A percentile compares a stretch with the other conserved stretches of the same genome.
Evolutionary conservation across 2,797 vertebrate species (phyloP).

Genomic region (Eulemur coronatus): DNA sequence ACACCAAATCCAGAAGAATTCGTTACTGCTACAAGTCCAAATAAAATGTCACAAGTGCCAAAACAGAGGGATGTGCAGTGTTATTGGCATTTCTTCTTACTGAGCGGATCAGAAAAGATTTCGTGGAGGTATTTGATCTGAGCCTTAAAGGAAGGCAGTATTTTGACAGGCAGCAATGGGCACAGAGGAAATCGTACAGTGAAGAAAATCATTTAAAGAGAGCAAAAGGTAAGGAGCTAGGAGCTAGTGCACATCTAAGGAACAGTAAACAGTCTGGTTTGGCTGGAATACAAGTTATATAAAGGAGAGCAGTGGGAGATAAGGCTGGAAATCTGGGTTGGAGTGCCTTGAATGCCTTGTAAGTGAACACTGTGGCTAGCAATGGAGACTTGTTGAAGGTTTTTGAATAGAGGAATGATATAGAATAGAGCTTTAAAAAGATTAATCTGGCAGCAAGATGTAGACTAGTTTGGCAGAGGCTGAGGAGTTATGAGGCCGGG

Average conservation of each 20-base stretch:
- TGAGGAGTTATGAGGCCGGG: conserved; percentile 2
- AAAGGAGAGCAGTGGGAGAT: background rate
- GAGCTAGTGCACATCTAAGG: background rate
- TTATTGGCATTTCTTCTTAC: background rate
- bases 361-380: background rate
- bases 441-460: conserved; percentile 49
- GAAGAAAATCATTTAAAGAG: conserved; percentile 27
- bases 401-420: conserved; percentile 51
- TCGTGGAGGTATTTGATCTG: conserved; percentile 25
- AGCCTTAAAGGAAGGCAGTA: background rate
- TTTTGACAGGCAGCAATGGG: background rate
- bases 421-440: conserved; percentile 48
- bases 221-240: background rate
- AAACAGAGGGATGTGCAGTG: background rate
- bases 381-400: conserved; percentile 18
- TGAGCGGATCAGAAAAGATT: background rate
- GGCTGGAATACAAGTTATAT: background rate
- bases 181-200: background rate
- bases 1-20: conserved; percentile 2
- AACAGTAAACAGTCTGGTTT: background rate
- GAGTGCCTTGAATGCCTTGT: conserved; percentile 1
- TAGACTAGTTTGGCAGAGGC: conserved; percentile 36
- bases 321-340: conserved; percentile 24
- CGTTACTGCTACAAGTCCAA: background rate
- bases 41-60: background rate